These are phyloP conservation scores for Cacatua alba DNA, from an alignment of 2,113 vertebrate genomes.

Conservation along the genomic window DNA sequence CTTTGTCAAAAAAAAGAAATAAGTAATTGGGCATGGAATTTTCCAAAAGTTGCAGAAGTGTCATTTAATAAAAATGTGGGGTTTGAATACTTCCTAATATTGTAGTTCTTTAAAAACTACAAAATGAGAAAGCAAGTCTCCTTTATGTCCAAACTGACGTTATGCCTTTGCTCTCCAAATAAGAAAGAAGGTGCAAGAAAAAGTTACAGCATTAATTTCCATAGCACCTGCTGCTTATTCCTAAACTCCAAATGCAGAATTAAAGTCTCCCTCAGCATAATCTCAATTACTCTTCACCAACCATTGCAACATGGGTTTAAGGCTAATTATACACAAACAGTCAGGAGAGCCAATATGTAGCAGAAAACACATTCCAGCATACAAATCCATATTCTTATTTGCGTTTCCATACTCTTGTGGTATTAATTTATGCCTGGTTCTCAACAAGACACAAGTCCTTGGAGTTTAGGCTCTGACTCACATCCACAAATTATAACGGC, in stretches of 20 bases:
- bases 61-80: not conserved
- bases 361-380: not conserved
- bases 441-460: not conserved
- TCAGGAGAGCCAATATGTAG: not conserved
- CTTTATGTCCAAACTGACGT: not conserved
- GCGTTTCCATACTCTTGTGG: not conserved
- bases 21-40: not conserved
- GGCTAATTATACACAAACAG: not conserved
- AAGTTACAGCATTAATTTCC: not conserved
- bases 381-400: not conserved
- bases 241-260: not conserved
- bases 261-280: not conserved
- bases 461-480: not conserved
- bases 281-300: not conserved
- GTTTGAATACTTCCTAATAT: not conserved
- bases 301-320: not conserved
- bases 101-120: not conserved
- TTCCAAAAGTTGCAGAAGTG: not conserved
- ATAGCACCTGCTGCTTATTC: not conserved
- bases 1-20: not conserved
- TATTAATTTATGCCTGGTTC: not conserved
- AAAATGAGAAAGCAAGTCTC: not conserved
- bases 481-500: not conserved
- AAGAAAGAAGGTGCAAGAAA: not conserved
- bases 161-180: not conserved